Evolutionary conservation across 2,113 vertebrate genomes (phyloP), one percentile per base, ranked within the genome.

Genomic region (Psilopsiagon aurifrons): DNA sequence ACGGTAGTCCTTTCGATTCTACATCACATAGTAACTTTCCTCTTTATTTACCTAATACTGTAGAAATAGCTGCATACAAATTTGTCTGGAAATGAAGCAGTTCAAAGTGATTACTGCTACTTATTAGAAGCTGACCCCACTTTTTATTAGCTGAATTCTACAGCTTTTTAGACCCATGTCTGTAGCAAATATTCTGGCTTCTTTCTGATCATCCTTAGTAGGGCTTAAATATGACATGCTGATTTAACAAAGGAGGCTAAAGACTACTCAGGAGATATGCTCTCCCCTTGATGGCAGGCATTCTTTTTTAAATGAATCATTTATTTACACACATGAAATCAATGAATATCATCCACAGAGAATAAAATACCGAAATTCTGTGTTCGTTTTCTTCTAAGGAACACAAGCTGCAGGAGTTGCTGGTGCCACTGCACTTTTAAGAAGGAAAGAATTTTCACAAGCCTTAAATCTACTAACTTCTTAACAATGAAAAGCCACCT

Each of bases 401-500:
- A 57, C 2, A 63, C 9, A 74, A 84, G 28, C 27, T 81, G 47
- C 37, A 13, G 28, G 23, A 89, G 41, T 6, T n/a, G 18, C 31
- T 69, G 52, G 46, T 64, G 62, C 39, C 0, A 0, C 70, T 66
- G 54, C 76, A 22, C 64, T 67, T 62, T n/a, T 23, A 55, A 44
- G 82, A 51, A 75, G 66, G 60, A 52, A 86, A 64, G 37, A 57
- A 41, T 25, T 78, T 44, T 51, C 41, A 75, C 17, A 78, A 7
- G 49, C 77, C 68, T 16, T 63, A 10, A 46, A 89, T 10, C 28
- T 25, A 19, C 35, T 17, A 4, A 55, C 68, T 81, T 49, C 13
- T 22, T 86, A 86, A 84, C 46, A 92, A 39, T 7, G 23, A 90
- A 95, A 79, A 96, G 92, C 15, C 35, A 83, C 71, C 68, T 92